Conservation (phyloP, 2,888 invertebrate species). For the Pterostichus niger region DNA sequence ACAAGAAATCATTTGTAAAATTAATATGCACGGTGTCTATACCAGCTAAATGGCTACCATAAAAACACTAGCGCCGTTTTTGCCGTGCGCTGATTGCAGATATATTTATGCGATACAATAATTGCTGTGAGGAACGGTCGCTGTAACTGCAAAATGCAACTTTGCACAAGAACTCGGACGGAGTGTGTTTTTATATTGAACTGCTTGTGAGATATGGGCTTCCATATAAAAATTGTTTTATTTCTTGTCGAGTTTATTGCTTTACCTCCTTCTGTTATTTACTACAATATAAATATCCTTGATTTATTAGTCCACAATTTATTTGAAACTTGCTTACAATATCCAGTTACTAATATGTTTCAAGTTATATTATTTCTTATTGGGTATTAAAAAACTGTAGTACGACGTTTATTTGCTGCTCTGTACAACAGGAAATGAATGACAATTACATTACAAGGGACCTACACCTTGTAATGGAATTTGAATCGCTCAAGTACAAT, state of each 20-base stretch:
- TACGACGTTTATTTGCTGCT: no score
- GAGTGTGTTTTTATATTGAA: not conserved
- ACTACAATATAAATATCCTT: constrained; percentile 24
- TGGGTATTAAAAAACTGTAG: no score
- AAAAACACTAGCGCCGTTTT: constrained; percentile 41
- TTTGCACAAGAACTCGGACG: not conserved
- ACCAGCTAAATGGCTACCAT: constrained; percentile 55
- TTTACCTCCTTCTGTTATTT: constrained; percentile 43
- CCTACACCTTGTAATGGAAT: no score
- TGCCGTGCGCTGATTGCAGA: constrained; percentile 28
- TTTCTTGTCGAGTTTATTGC: constrained; percentile 24
- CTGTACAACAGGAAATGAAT: no score
- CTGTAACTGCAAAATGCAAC: not conserved
- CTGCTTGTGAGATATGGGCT: constrained; percentile 12
- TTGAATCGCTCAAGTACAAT: no score
- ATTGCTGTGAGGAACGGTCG: constrained; percentile 18
- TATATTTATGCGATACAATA: constrained; percentile 56
- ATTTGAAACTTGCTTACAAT: constrained; percentile 11
- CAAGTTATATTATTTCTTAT: not conserved
- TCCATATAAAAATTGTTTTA: constrained; percentile 21
- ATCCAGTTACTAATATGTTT: constrained; percentile 8
- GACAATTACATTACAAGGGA: no score
- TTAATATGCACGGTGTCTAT: constrained; percentile 61
- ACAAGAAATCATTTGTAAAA: constrained; percentile 61
- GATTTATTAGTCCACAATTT: constrained; percentile 23